Conservation (phyloP, 2,797 vertebrate species). For the Sebastes vulpes region DNA sequence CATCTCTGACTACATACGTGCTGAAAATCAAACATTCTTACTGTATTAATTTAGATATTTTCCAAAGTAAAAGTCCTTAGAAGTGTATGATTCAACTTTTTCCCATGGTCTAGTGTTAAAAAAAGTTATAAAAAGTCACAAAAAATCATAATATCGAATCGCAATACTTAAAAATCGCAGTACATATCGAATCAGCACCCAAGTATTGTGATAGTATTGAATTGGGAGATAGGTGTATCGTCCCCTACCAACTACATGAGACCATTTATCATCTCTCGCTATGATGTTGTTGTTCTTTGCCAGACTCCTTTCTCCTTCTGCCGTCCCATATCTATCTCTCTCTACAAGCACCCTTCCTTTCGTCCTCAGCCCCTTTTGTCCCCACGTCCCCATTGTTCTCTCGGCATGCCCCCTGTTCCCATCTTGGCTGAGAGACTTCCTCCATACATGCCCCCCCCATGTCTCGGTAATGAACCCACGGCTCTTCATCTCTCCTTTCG, state of each 20-base stretch:
- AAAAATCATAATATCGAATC: too few relatives aligned
- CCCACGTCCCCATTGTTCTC: conserved; percentile 44
- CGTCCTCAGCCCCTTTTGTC: conserved; percentile 32
- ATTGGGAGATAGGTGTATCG: too few relatives aligned
- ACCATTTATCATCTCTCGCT: background rate
- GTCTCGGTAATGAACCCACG: conserved; percentile 78
- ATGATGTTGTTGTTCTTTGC: background rate
- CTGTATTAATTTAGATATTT: too few relatives aligned
- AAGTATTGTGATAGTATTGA: too few relatives aligned
- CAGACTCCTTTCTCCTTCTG: background rate
- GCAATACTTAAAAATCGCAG: too few relatives aligned
- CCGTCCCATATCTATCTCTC: background rate
- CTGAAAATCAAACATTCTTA: too few relatives aligned
- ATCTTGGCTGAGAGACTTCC: conserved; percentile 39
- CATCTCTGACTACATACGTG: too few relatives aligned
- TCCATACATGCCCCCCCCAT: conserved; percentile 44
- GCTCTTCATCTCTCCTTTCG: conserved; percentile 62
- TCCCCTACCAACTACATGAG: background rate
- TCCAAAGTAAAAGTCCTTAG: too few relatives aligned
- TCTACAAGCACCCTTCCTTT: background rate
- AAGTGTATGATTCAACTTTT: too few relatives aligned
- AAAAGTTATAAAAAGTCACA: too few relatives aligned
- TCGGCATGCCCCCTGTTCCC: conserved; percentile 24
- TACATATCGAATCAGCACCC: too few relatives aligned
- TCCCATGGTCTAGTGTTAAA: too few relatives aligned